Base-by-base conservation (phyloP, 2,797 vertebrate genomes). In the Cetoscarus ocellatus region DNA sequence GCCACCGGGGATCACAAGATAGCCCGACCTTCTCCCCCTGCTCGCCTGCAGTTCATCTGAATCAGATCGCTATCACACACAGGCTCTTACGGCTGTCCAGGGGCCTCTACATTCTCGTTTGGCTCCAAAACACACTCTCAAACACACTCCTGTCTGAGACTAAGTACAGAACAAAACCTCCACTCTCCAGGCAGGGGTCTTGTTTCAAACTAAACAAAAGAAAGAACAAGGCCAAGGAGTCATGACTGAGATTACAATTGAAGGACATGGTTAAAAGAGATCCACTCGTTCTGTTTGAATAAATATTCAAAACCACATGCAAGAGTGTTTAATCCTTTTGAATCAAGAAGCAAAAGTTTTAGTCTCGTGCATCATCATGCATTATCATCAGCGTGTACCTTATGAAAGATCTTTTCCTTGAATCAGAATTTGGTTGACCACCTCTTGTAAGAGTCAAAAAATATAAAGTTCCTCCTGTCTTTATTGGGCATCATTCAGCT, bases 1-100 rank as follows among this genome's bases (percentile, higher is more conserved):
- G 82, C 80, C 90, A 84, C 86, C 19, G 34, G 85, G 87, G 89
- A 90, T 82, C 87, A 78, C 70, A 49, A 85, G 82, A 88, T 88
- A 89, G 82, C 80, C 71, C 17, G 82, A 89, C 83, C 85, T 82
- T 64, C 79, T 68, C 64, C 79, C 72, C 49, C 73, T 7, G 35
- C 70, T 67, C 18, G 71, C 69, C 83, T 39, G 70, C 69, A 88
- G 81, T 87, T 91, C 81, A 88, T 91, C 87, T 90, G 84, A 88
- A 86, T 89, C 80, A 87, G 85, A 92, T 91, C 61, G 8, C 71
- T 83, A 92, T 91, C 88, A 58, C 76, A 70, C 72, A 73, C 35
- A 14, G 8, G 14, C 65, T 78, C 88, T 79, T 75, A 61, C 78
- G 43, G 5, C 67, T 14, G 69, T 65, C 82, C 63, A 35, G 84